Base-by-base conservation (phyloP, 2,888 invertebrate species). In the Drosophila lacicola region DNA sequence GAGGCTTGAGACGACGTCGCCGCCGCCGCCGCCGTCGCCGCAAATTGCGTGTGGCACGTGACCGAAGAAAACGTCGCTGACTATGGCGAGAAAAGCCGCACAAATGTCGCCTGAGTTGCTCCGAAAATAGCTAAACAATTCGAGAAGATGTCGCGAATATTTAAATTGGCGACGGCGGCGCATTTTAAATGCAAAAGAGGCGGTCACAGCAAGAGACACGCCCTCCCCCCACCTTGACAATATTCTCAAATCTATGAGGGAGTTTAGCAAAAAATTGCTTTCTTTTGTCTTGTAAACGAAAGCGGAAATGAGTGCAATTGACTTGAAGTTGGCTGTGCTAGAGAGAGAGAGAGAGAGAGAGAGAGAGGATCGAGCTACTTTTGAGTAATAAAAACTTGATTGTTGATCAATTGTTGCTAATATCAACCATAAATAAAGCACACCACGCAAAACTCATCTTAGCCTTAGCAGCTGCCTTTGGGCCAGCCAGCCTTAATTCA, bases 41-140 rank as follows among this genome's bases (percentile, higher is more conserved):
- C 82, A 86, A 82, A 86, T 86, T 86, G 87, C 87, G 68, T 83
- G 75, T 47, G 81, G 89, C 89, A 84, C 88, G 89, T 86, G 89
- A 86, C 86, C 75, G 78, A 53, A 34, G 53, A 67, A 63, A 67
- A 51, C 64, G 51, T 64, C 58, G 70, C 54, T 41, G 60, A 34
- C 19, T 51, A 13, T 50, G 56, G 76, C 71, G 45, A 41, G 44
- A 61, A 76, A 77, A 75, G 65, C 56, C 57, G 53, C 55, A 62
- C 60, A 54, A 78, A 63, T 68, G 62, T 47, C 53, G 47, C 56
- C 54, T 13, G 47, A 53, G 42, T n/a, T 50, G 36, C 77, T 41
- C 70, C 84, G 47, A 74, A 88, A 85, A 85, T 88, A 89, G 87
- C 89, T 82, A 85, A 88, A 83, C 87, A 88, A 85, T 86, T 83